Evolutionary conservation across 2,888 invertebrate species (phyloP).

Genomic region (Scaeva pyrastri): DNA sequence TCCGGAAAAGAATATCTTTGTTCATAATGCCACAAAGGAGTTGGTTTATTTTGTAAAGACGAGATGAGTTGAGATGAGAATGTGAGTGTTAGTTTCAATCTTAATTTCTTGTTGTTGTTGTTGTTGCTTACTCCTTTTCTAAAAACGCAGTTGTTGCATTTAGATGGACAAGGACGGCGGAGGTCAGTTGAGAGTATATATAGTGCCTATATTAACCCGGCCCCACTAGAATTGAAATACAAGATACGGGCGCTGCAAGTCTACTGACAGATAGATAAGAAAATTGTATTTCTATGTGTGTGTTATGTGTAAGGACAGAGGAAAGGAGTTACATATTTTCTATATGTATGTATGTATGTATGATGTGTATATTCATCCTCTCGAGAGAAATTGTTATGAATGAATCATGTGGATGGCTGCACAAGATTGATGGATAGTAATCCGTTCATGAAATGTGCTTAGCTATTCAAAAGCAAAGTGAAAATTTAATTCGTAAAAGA

Average conservation of each 20-base stretch:
- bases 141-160: conserved; percentile 65
- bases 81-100: conserved; percentile 10
- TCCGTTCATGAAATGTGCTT: conserved; percentile 66
- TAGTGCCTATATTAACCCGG: conserved; percentile 53
- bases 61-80: too few species aligned
- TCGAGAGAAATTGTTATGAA: conserved; percentile 59
- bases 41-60: conserved; percentile 55
- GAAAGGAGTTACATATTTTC: background rate
- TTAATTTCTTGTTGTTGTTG: conserved; percentile 1
- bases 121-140: background rate
- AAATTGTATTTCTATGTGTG: background rate
- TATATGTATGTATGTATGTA: too few species aligned
- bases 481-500: conserved; percentile 63
- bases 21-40: conserved; percentile 67
- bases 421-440: conserved; percentile 52
- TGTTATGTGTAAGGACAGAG: background rate
- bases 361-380: too few species aligned
- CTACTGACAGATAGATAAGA: conserved; percentile 8
- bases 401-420: conserved; percentile 69
- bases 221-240: conserved; percentile 15
- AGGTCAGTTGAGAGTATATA: background rate
- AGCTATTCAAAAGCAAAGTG: conserved; percentile 70
- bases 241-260: background rate
- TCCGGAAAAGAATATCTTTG: conserved; percentile 64
- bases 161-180: background rate